These are phyloP conservation scores for Heliocidaris erythrogramma DNA, from an alignment of 35 echinoderm and acorn worm genomes.

Conservation along the genomic window DNA sequence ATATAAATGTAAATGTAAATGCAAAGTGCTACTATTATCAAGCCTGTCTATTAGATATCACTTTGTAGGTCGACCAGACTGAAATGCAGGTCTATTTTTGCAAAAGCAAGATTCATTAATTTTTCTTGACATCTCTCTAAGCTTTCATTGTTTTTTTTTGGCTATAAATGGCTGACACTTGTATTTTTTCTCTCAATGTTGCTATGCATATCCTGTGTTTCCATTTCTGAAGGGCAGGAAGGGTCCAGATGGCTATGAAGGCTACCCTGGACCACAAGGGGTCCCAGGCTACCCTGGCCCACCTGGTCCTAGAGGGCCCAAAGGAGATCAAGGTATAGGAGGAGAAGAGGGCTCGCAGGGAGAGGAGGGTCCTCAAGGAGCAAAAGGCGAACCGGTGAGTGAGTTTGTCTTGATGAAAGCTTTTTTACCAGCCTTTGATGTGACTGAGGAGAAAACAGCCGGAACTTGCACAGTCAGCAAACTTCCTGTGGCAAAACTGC, in stretches of 20 bases:
- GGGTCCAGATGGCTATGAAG: conserved; percentile 44
- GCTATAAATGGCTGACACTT: background rate
- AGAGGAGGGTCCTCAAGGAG: conserved; percentile 18
- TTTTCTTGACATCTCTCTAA: background rate
- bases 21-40: no score
- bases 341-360: background rate
- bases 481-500: no score
- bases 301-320: conserved; percentile 15
- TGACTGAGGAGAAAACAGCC: background rate
- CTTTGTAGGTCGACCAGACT: no score
- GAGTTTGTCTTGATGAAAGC: background rate
- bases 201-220: conserved; percentile 45
- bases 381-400: conserved; percentile 17
- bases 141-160: background rate
- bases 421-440: background rate
- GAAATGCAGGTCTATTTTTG: no score
- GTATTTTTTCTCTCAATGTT: conserved; percentile 32
- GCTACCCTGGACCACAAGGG: conserved; percentile 34
- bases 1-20: no score
- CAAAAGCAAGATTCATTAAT: background rate
- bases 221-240: conserved; percentile 46
- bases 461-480: no score
- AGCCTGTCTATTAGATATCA: no score
- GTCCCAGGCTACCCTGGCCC: conserved; percentile 26
- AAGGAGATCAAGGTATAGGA: background rate